A percentile compares a stretch with the other conserved stretches of the same genome.
Evolutionary conservation across 2,797 vertebrate species (phyloP).

Genomic region (Oreonectes daqikongensis): DNA sequence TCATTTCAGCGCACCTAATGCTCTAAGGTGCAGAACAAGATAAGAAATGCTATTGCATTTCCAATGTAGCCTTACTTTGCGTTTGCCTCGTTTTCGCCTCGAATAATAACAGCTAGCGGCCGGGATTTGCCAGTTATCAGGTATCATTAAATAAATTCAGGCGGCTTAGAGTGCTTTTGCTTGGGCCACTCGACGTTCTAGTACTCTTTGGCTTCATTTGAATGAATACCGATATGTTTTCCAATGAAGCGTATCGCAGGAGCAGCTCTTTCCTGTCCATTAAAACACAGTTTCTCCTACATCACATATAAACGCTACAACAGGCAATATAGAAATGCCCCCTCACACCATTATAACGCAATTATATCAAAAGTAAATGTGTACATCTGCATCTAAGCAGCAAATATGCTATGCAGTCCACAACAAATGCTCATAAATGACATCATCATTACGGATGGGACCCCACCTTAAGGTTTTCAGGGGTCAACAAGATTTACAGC

Average conservation of each 20-base stretch:
- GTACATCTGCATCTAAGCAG: neutral
- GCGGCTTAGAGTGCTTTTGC: conserved; percentile 15
- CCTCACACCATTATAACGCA: neutral
- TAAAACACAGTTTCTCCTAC: neutral
- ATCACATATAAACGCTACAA: neutral
- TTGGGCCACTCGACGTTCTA: conserved; percentile 12
- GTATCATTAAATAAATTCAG: conserved; percentile 25
- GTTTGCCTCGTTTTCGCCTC: neutral
- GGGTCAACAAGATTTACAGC: neutral
- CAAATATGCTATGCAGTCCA: neutral
- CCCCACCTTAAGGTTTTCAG: neutral
- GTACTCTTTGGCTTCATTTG: conserved; percentile 25
- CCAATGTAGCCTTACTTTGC: conserved; percentile 4
- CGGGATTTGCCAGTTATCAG: conserved; percentile 9
- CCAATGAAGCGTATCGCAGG: neutral
- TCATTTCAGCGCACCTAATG: conserved; percentile 5
- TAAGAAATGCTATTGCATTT: conserved; percentile 12
- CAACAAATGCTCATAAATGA: too few species aligned
- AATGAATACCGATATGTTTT: conserved; percentile 35
- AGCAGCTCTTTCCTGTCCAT: neutral
- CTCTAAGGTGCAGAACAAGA: conserved; percentile 12
- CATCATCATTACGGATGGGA: too few species aligned
- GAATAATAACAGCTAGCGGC: conserved; percentile 7
- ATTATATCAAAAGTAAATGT: neutral
- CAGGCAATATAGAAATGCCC: neutral